Conservation (phyloP, 2,797 vertebrate genomes). For the Amphiprion clarkii region DNA sequence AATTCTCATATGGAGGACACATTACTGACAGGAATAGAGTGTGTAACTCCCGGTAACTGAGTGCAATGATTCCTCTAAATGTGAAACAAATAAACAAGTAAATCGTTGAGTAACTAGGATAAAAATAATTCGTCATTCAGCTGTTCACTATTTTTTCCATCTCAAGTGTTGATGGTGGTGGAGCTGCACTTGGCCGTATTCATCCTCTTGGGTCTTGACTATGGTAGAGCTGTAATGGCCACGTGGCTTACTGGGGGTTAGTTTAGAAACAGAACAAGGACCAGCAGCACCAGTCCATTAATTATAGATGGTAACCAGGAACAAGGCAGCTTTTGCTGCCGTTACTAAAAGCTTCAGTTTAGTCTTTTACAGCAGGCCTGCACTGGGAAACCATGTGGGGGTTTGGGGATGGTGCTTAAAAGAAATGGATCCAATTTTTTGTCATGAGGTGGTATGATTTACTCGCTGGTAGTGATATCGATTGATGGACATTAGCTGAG, state of each 20-base stretch:
- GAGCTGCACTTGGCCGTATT: slow-evolving; percentile 27
- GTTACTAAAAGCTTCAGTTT: slow-evolving; percentile 74
- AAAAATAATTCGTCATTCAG: slow-evolving; percentile 54
- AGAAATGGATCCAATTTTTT: neutral
- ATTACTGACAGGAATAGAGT: slow-evolving; percentile 67
- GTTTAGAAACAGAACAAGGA: slow-evolving; percentile 68
- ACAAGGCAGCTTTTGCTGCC: slow-evolving; percentile 57
- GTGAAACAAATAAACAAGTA: slow-evolving; percentile 52
- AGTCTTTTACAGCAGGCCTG: slow-evolving; percentile 49
- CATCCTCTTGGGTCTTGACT: slow-evolving; percentile 54
- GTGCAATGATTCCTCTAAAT: slow-evolving; percentile 51
- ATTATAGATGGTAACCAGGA: slow-evolving; percentile 77
- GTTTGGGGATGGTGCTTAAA: neutral
- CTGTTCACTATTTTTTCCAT: slow-evolving; percentile 32
- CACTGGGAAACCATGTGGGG: slow-evolving; percentile 13
- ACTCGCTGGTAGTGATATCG: slow-evolving; percentile 13
- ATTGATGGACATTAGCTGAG: slow-evolving; percentile 29
- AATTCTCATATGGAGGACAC: slow-evolving; percentile 68
- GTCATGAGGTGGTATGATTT: neutral
- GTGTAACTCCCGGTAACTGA: slow-evolving; percentile 35
- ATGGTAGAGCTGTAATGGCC: slow-evolving; percentile 59
- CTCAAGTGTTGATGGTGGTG: slow-evolving; percentile 47
- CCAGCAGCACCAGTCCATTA: slow-evolving; percentile 74
- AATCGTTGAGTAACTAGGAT: slow-evolving; percentile 37
- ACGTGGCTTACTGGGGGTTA: slow-evolving; percentile 54